A percentile compares a stretch with the other conserved stretches of the same genome.
These are phyloP conservation scores for Enteromius paludinosus DNA, from an alignment of 2,797 vertebrate genomes.

Conservation along the genomic window DNA sequence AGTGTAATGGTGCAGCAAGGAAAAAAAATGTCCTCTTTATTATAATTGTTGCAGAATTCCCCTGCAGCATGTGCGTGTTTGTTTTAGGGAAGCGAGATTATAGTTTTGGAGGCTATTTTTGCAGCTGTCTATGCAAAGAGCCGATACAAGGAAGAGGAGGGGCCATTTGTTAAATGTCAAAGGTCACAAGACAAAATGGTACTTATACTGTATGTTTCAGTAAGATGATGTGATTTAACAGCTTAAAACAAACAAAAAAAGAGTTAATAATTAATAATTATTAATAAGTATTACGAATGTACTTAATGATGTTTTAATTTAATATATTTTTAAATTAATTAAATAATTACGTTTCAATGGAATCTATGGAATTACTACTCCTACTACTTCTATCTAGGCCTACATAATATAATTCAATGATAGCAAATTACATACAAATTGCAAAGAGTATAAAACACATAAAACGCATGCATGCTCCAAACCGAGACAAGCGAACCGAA, in stretches of 20 bases:
- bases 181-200: not conserved
- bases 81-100: conserved; percentile 69
- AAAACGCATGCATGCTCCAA: too few relatives aligned
- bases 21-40: conserved; percentile 70
- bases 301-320: not conserved
- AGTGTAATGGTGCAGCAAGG: conserved; percentile 59
- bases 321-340: not conserved
- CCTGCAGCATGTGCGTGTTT: conserved; percentile 75
- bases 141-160: conserved; percentile 32
- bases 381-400: not conserved
- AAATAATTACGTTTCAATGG: not conserved
- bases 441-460: too few relatives aligned
- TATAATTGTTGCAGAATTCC: conserved; percentile 79
- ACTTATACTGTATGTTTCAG: conserved; percentile 1
- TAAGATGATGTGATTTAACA: conserved; percentile 1
- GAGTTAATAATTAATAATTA: not conserved
- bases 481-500: too few relatives aligned
- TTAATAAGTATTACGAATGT: not conserved
- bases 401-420: not conserved
- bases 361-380: not conserved
- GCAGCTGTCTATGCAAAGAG: conserved; percentile 64
- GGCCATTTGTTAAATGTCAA: conserved; percentile 12
- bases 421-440: too few relatives aligned
- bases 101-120: conserved; percentile 65
- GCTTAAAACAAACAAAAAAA: not conserved